Evolutionary conservation across 2,888 invertebrate species (phyloP), one percentile per base, ranked within the genome.

Genomic region (Hydraecia micacea): DNA sequence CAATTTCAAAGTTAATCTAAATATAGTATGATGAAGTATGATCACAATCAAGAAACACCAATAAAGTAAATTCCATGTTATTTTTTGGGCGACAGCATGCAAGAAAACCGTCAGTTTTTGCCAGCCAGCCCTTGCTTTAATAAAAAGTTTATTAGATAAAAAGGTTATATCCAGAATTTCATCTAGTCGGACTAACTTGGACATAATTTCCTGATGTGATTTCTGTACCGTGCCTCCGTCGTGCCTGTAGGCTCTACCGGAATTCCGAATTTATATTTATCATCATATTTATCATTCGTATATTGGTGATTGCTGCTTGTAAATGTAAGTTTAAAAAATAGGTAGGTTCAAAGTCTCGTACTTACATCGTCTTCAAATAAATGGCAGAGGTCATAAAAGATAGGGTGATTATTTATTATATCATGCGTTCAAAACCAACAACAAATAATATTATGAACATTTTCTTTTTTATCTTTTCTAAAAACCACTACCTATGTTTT

Each of bases 151-250:
- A 80, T 80, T 65, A 11, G 36, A 72, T 80, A 49, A 55, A 84
- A 73, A 74, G 58, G 62, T 68, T 63, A 71, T 74, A 67, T 72
- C n/a, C 42, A 28, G 46, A 52, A 69, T 68, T 15, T 63, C 58
- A 60, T 65, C 58, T 46, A 58, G 36, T 25, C 42, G 0, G 36
- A 58, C 25, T 32, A 46, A 25, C 21, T 72, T 28, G 52, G 32
- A 49, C 58, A 58, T 72, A 9, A 73, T 81, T 73, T 81, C 76
- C 72, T 65, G 68, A 75, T 83, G 75, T n/a, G 39, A 71, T 79
- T 62, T 63, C 70, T 72, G 68, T 72, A 73, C 60, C 28, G 58
- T 60, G 5, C 52, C 36, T 52, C 25, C 32, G 60, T 42, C 49
- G 39, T 25, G 36, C 52, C 28, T 11, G 32, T 15, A 46, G 46